phyloP scores from a whole-genome alignment of 2,888 invertebrate genomes.

The Carabus problematicus region DNA sequence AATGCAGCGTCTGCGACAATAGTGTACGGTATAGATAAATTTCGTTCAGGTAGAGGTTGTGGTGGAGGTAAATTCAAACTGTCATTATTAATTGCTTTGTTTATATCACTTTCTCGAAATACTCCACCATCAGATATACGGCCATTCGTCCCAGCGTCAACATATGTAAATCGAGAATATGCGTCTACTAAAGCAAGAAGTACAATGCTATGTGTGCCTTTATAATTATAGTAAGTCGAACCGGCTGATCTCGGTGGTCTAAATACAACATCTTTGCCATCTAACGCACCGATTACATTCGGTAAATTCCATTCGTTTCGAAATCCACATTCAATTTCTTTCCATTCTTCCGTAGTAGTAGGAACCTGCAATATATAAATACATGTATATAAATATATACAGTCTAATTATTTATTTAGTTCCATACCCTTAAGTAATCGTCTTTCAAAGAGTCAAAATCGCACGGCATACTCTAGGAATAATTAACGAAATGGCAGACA shows the following conservation, averaged over 20 bases:
- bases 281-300: slow-evolving; percentile 47
- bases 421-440: too few relatives aligned
- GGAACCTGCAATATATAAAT: too few relatives aligned
- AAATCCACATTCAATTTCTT: too few relatives aligned
- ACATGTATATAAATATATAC: too few relatives aligned
- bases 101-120: slow-evolving; percentile 12
- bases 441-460: too few relatives aligned
- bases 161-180: too few relatives aligned
- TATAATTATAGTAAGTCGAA: slow-evolving; percentile 24
- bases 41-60: slow-evolving; percentile 5
- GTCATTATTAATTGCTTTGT: slow-evolving; percentile 12
- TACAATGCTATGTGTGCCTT: slow-evolving; percentile 13
- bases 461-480: too few relatives aligned
- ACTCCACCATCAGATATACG: slow-evolving; percentile 25
- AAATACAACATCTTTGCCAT: slow-evolving; percentile 44
- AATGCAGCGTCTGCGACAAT: slow-evolving; percentile 48
- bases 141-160: slow-evolving; percentile 22
- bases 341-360: too few relatives aligned
- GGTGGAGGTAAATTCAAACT: slow-evolving; percentile 12
- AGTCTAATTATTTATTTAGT: too few relatives aligned
- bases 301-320: too few relatives aligned
- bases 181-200: slow-evolving; percentile 15
- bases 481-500: too few relatives aligned
- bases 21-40: slow-evolving; percentile 11
- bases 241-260: slow-evolving; percentile 11